phyloP scores from a whole-genome alignment of 2,888 invertebrate species.

The Busseola fusca region DNA sequence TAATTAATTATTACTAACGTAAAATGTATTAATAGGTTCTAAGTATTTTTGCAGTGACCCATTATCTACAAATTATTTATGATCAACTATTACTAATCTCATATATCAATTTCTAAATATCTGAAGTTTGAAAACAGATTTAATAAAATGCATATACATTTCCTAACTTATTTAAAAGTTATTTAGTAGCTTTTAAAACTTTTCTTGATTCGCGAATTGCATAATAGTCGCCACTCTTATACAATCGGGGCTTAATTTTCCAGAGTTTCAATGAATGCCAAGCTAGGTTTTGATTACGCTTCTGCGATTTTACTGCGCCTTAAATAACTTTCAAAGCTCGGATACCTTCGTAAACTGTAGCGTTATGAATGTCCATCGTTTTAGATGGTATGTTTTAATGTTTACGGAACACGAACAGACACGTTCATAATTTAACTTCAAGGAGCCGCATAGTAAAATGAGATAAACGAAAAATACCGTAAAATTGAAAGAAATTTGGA shows the following conservation, averaged over 20 bases:
- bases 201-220: neutral
- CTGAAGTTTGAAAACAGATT: neutral
- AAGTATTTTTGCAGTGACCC: no score
- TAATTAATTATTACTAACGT: no score
- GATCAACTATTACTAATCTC: no score
- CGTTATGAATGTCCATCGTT: slow-evolving; percentile 15
- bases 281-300: slow-evolving; percentile 13
- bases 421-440: neutral
- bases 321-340: slow-evolving; percentile 39
- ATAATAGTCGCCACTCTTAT: neutral
- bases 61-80: no score
- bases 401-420: slow-evolving; percentile 1
- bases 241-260: no score
- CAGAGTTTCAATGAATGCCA: slow-evolving; percentile 2
- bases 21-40: no score
- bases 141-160: neutral
- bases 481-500: no score
- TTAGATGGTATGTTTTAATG: slow-evolving; percentile 13
- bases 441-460: no score
- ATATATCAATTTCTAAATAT: neutral
- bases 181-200: neutral
- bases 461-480: no score
- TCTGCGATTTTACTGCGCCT: slow-evolving; percentile 17
- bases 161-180: neutral
- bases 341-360: slow-evolving; percentile 25